These are phyloP conservation scores for Eulithis prunata DNA, from an alignment of 2,888 invertebrate genomes.

Conservation along the genomic window DNA sequence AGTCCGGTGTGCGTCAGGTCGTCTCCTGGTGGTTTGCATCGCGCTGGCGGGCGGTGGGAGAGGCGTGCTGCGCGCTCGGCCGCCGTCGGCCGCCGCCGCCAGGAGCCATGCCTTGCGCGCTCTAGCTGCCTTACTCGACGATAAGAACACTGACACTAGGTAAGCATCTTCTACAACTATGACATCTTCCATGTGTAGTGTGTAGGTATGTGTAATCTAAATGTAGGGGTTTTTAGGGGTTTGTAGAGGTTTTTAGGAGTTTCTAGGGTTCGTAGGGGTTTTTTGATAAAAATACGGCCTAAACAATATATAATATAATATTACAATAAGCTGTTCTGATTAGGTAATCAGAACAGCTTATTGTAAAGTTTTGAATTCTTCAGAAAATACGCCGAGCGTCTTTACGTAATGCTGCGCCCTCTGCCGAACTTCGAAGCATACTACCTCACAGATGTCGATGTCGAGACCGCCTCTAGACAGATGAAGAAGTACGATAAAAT, in stretches of 20 bases:
- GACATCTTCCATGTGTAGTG: too few species aligned
- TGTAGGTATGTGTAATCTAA: too few species aligned
- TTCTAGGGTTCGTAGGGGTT: too few species aligned
- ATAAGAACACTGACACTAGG: constrained; percentile 60
- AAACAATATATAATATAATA: too few species aligned
- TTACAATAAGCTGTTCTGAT: too few species aligned
- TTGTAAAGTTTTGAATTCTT: not conserved
- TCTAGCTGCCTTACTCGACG: constrained; percentile 79
- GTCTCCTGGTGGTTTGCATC: constrained; percentile 86
- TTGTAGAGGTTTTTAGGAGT: too few species aligned
- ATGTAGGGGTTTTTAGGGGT: too few species aligned
- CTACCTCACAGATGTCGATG: constrained; percentile 73
- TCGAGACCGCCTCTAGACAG: constrained; percentile 68
- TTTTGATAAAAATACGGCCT: too few species aligned
- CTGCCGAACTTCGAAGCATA: constrained; percentile 82
- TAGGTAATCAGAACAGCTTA: too few species aligned
- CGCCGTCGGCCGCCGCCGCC: constrained; percentile 75
- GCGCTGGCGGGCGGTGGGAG: constrained; percentile 85
- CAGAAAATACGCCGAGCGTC: constrained; percentile 83
- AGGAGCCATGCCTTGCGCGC: constrained; percentile 74
- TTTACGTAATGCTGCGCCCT: constrained; percentile 81
- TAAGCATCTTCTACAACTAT: too few species aligned
- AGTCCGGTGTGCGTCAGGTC: constrained; percentile 87
- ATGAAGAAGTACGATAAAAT: constrained; percentile 75
- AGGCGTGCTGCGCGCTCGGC: constrained; percentile 79